A percentile compares a stretch with the other conserved stretches of the same genome.
These are phyloP conservation scores for Herpailurus yagouaroundi DNA, from an alignment of 2,113 vertebrate species.

Conservation along the genomic window DNA sequence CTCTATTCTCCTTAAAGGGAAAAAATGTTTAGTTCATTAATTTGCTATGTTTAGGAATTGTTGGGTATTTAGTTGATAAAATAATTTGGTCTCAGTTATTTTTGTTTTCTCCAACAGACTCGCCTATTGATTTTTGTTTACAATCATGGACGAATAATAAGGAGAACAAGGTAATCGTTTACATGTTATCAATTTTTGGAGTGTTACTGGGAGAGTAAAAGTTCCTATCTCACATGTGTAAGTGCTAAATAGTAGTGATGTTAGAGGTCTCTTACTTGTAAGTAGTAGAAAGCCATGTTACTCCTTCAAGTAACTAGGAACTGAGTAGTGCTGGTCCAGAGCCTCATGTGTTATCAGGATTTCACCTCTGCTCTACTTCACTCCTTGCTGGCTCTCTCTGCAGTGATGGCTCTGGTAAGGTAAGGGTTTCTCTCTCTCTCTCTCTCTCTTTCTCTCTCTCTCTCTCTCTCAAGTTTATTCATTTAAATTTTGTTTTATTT, in stretches of 20 bases:
- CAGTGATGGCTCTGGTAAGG: background rate
- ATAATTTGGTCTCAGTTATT: constrained; percentile 31
- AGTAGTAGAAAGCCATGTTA: background rate
- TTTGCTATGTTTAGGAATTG: constrained; percentile 23
- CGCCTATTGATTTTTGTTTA: constrained; percentile 84
- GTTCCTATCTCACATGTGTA: background rate
- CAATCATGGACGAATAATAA: constrained; percentile 83
- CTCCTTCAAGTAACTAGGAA: background rate
- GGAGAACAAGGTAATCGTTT: constrained; percentile 81
- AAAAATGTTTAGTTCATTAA: constrained; percentile 6
- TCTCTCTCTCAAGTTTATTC: background rate
- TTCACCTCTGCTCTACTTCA: background rate
- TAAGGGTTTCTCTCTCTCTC: background rate
- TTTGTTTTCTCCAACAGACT: constrained; percentile 83
- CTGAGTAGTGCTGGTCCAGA: background rate
- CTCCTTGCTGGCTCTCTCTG: background rate
- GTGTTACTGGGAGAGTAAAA: background rate
- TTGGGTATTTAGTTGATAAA: constrained; percentile 39
- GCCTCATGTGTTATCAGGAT: background rate
- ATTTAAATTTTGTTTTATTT: background rate
- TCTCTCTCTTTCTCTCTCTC: no score
- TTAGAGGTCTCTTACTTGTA: background rate
- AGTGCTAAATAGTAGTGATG: background rate
- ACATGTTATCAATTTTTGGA: constrained; percentile 1
- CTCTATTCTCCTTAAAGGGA: constrained; percentile 16